Conservation (phyloP, 1,140 invertebrate species). For the Helicoverpa armigera region DNA sequence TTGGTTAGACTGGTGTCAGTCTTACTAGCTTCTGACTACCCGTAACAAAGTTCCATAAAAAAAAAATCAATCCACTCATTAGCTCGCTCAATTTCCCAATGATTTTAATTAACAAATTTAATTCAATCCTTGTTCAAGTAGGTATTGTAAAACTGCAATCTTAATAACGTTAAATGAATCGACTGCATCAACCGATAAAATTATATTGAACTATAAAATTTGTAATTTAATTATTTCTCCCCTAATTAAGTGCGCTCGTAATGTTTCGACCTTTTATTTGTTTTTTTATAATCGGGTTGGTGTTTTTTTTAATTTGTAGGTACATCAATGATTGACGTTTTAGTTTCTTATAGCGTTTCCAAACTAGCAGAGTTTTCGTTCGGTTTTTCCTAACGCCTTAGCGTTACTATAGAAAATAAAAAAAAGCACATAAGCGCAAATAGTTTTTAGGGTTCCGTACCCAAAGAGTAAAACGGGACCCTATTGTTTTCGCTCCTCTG, state of each 20-base stretch:
- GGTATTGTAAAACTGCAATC: conserved; percentile 19
- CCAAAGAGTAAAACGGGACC: no score
- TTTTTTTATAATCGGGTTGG: background rate
- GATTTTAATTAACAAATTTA: conserved; percentile 4
- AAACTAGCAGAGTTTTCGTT: no score
- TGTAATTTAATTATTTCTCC: background rate
- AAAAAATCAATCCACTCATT: background rate
- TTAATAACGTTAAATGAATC: conserved; percentile 4
- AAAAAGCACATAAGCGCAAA: no score
- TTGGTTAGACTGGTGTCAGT: no score
- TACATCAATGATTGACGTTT: no score
- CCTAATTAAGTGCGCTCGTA: conserved; percentile 3
- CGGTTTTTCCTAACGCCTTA: no score
- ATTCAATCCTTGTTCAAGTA: background rate
- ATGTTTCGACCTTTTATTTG: conserved; percentile 9
- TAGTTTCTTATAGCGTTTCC: no score
- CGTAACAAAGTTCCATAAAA: no score
- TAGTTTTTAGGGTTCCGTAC: no score
- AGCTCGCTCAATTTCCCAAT: background rate
- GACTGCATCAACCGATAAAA: background rate
- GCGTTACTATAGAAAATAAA: no score
- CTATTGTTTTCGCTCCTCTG: no score
- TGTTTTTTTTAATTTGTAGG: background rate
- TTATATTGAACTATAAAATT: conserved; percentile 28
- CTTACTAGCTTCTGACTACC: no score